Conservation (phyloP, 2,888 invertebrate genomes). For the Hydroisotoma schaefferi region DNA sequence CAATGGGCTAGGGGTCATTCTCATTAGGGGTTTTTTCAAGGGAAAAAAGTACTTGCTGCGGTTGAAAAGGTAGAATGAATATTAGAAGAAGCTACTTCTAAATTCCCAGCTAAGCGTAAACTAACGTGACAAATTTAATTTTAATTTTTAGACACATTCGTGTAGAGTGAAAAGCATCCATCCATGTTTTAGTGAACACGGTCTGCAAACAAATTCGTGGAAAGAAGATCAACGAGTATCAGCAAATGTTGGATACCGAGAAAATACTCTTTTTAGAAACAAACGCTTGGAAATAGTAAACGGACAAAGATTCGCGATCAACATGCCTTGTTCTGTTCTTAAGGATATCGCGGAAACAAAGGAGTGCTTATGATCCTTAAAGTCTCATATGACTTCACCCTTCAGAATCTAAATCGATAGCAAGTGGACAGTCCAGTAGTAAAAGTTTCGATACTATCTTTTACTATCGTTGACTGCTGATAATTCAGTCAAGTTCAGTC, state of each 20-base stretch:
- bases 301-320: too few relatives aligned
- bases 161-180: constrained; percentile 67
- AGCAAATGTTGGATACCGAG: constrained; percentile 63
- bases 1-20: too few relatives aligned
- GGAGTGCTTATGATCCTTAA: constrained; percentile 12
- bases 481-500: too few relatives aligned
- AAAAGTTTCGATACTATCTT: too few relatives aligned
- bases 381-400: constrained; percentile 8
- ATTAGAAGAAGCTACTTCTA: too few relatives aligned
- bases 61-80: too few relatives aligned
- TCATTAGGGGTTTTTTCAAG: too few relatives aligned
- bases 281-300: too few relatives aligned
- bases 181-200: constrained; percentile 67
- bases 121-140: too few relatives aligned
- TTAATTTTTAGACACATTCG: constrained; percentile 58
- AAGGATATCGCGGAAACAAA: constrained; percentile 38
- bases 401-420: neutral
- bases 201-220: constrained; percentile 67
- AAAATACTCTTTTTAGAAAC: constrained; percentile 70
- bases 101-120: too few relatives aligned
- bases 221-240: constrained; percentile 64
- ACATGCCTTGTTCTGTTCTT: constrained; percentile 34
- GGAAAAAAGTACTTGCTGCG: too few relatives aligned
- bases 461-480: too few relatives aligned
- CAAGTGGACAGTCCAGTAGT: neutral